These are phyloP conservation scores for Petrolisthes manimaculis DNA, from an alignment of 2,888 invertebrate genomes.

Conservation along the genomic window DNA sequence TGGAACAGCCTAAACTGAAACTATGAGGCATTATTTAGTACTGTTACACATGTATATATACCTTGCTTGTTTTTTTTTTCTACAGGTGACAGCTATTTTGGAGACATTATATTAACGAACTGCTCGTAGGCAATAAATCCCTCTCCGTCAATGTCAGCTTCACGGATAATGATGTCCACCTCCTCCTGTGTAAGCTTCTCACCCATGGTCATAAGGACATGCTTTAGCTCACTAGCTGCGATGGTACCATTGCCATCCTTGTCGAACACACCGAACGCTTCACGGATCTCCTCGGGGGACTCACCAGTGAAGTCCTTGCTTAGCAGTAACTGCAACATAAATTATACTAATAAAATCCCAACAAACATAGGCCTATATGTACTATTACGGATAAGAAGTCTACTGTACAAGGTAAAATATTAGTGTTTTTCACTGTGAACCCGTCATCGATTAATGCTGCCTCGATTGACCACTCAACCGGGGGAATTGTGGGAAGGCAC, in stretches of 20 bases:
- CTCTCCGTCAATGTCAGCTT: conserved; percentile 60
- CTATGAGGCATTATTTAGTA: too few species aligned
- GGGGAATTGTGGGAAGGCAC: too few species aligned
- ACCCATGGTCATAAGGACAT: conserved; percentile 65
- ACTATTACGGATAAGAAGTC: too few species aligned
- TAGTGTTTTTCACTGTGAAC: too few species aligned
- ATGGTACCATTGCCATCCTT: conserved; percentile 60
- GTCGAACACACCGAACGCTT: conserved; percentile 65
- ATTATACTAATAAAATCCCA: too few species aligned
- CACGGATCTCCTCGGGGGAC: conserved; percentile 60
- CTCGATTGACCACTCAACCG: too few species aligned
- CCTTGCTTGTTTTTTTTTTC: too few species aligned
- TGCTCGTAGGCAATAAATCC: conserved; percentile 63
- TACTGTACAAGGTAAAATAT: background rate
- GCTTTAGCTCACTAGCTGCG: conserved; percentile 57
- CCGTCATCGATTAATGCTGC: too few species aligned
- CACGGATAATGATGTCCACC: conserved; percentile 62
- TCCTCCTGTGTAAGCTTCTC: conserved; percentile 62
- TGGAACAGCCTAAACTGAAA: too few species aligned
- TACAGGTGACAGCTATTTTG: conserved; percentile 5
- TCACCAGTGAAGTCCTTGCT: conserved; percentile 52
- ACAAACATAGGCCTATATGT: too few species aligned
- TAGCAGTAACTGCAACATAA: conserved; percentile 40
- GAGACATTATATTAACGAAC: conserved; percentile 57
- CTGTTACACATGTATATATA: too few species aligned